phyloP scores from a whole-genome alignment of 2,113 vertebrate genomes.

The Lipotes vexillifer region DNA sequence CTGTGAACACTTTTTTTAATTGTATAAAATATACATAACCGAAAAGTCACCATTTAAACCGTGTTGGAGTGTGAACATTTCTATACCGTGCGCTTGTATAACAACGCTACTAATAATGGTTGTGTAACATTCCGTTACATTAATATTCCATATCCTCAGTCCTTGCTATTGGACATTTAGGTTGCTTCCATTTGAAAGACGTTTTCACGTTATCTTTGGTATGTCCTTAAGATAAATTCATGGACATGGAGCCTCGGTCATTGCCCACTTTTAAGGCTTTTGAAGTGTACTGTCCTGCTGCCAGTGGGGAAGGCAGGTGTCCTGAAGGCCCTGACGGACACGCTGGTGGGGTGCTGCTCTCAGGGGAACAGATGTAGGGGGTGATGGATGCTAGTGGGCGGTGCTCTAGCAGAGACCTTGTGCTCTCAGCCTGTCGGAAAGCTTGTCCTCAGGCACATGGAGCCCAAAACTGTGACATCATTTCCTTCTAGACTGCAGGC shows the following conservation, averaged over 20 bases:
- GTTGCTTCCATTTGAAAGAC: background rate
- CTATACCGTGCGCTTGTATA: background rate
- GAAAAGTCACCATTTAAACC: background rate
- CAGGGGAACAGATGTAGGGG: background rate
- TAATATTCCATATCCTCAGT: background rate
- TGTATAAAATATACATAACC: background rate
- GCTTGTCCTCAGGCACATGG: background rate
- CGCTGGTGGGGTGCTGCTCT: background rate
- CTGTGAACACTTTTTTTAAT: background rate
- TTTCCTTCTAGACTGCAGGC: background rate
- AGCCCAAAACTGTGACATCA: background rate
- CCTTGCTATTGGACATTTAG: background rate
- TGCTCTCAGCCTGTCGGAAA: background rate
- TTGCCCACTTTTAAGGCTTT: background rate
- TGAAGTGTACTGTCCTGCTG: background rate
- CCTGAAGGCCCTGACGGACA: background rate
- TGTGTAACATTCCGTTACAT: background rate
- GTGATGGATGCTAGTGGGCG: background rate
- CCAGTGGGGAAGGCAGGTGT: background rate
- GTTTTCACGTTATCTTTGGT: background rate
- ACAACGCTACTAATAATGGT: background rate
- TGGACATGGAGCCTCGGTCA: background rate
- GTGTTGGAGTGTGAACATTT: background rate
- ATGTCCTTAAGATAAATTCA: slow-evolving; percentile 14
- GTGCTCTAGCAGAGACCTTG: background rate